Conservation (phyloP, 2,797 vertebrate species). For the Halcyon badia region DNA sequence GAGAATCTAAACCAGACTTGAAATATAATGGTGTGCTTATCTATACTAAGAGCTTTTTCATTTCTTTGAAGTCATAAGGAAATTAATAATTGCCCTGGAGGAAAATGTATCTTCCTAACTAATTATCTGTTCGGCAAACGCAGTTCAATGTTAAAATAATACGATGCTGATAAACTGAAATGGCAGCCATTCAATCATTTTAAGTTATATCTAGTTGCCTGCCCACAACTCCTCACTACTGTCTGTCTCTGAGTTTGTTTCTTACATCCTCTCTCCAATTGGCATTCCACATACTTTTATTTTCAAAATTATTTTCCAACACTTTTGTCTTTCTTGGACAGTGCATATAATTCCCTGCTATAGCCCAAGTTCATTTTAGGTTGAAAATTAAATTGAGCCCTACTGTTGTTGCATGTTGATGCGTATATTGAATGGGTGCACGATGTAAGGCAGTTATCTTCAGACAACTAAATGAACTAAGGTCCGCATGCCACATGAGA, state of each 20-base stretch:
- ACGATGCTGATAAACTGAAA: slow-evolving; percentile 70
- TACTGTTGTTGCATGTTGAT: neutral
- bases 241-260: neutral
- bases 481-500: neutral
- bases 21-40: slow-evolving; percentile 66
- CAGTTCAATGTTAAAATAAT: slow-evolving; percentile 71
- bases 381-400: neutral
- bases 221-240: neutral
- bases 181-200: slow-evolving; percentile 56
- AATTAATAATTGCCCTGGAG: slow-evolving; percentile 75
- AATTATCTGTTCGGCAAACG: slow-evolving; percentile 68
- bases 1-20: slow-evolving; percentile 43
- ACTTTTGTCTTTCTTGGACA: neutral
- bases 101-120: slow-evolving; percentile 74
- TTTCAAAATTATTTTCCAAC: neutral
- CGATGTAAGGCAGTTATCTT: neutral
- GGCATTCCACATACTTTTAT: neutral
- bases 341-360: neutral
- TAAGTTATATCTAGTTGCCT: slow-evolving; percentile 64
- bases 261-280: neutral
- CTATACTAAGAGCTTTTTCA: slow-evolving; percentile 65
- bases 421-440: neutral
- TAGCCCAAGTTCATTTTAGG: neutral
- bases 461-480: neutral
- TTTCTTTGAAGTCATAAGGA: slow-evolving; percentile 74